Percentiles rank a stretch among this genome's conserved stretches.
phyloP scores from a whole-genome alignment of 2,113 vertebrate species.

The Apus apus region DNA sequence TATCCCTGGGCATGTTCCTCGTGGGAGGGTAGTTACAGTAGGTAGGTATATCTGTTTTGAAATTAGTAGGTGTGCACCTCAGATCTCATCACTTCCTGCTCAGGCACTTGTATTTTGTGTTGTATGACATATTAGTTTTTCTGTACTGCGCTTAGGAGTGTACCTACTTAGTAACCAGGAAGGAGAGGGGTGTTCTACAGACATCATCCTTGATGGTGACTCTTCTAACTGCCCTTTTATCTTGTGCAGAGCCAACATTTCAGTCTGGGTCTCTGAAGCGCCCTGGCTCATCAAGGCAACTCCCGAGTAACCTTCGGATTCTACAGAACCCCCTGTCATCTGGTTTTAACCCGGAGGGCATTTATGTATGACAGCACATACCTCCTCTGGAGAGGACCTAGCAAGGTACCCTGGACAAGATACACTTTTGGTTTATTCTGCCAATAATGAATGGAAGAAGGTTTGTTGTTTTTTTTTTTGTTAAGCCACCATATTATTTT shows the following conservation, averaged over 20 bases:
- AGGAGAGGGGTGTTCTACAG: background rate
- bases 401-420: conserved; percentile 51
- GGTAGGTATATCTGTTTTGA: accelerated
- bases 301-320: conserved; percentile 89
- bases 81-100: background rate
- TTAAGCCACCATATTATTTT: background rate
- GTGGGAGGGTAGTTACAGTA: background rate
- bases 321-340: conserved; percentile 89
- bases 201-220: background rate
- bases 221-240: background rate
- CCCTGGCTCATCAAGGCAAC: conserved; percentile 81
- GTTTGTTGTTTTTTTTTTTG: background rate
- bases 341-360: conserved; percentile 95
- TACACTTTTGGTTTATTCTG: conserved; percentile 51
- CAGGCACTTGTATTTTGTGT: background rate
- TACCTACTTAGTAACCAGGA: background rate
- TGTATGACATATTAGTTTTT: background rate
- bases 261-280: conserved; percentile 91
- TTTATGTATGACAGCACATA: conserved; percentile 88
- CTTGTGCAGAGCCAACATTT: conserved; percentile 77
- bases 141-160: background rate
- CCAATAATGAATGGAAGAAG: conserved; percentile 57
- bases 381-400: conserved; percentile 56
- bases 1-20: background rate
- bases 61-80: background rate